Percentiles rank a stretch among this genome's conserved stretches.
These are phyloP conservation scores for Harpalus rufipes DNA, from an alignment of 2,888 invertebrate species.

Conservation along the genomic window DNA sequence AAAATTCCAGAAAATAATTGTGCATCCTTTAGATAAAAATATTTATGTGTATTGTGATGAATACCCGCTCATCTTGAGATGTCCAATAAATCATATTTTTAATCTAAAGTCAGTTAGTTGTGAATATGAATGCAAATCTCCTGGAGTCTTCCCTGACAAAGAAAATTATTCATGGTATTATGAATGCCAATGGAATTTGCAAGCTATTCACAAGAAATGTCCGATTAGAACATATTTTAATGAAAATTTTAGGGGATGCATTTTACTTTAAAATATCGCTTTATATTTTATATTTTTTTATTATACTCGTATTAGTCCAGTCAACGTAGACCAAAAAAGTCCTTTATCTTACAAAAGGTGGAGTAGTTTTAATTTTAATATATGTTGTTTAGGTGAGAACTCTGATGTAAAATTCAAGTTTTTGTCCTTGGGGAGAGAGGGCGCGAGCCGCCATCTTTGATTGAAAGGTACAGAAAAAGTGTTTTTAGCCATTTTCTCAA, in stretches of 20 bases:
- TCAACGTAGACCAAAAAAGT: no score
- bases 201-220: conserved; percentile 18
- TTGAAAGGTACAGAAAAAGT: no score
- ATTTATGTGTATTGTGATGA: conserved; percentile 15
- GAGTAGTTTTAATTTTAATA: no score
- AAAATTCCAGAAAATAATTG: background rate
- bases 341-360: no score
- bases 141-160: conserved; percentile 29
- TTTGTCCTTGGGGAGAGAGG: no score
- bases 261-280: background rate
- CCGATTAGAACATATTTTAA: background rate
- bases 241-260: conserved; percentile 4
- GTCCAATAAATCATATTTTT: conserved; percentile 13
- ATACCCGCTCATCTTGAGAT: background rate
- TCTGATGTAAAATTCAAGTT: no score
- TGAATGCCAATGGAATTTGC: conserved; percentile 31
- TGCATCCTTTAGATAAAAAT: conserved; percentile 21
- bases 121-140: conserved; percentile 29
- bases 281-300: no score
- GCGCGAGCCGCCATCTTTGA: no score
- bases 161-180: conserved; percentile 45
- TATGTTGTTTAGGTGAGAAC: no score
- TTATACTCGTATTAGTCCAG: no score
- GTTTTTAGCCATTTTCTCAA: no score
- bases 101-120: conserved; percentile 11